phyloP scores from a whole-genome alignment of 2,888 invertebrate species.

The Epistrophe eligans region DNA sequence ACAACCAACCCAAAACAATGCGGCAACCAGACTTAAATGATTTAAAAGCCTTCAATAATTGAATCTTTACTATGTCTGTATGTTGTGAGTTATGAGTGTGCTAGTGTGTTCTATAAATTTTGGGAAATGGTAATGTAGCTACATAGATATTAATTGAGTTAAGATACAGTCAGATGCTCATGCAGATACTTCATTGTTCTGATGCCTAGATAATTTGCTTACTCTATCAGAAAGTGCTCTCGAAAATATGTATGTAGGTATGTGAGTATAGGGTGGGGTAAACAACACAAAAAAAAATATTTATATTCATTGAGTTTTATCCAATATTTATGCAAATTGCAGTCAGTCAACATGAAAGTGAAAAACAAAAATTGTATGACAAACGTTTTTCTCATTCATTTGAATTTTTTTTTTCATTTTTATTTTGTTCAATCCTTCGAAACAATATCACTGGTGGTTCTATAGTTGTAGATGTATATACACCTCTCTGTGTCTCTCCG shows the following conservation, averaged over 20 bases:
- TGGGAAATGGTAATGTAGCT: conserved; percentile 60
- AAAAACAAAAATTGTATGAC: conserved; percentile 46
- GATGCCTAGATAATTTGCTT: conserved; percentile 61
- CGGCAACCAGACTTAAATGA: conserved; percentile 71
- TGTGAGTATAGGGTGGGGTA: not conserved
- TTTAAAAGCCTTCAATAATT: conserved; percentile 74
- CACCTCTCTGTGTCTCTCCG: not conserved
- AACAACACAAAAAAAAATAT: not conserved
- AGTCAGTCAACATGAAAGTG: conserved; percentile 49
- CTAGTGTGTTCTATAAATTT: not conserved
- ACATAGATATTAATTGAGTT: conserved; percentile 67
- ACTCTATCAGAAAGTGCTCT: conserved; percentile 53
- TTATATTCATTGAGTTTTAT: conserved; percentile 42
- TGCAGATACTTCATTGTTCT: conserved; percentile 60
- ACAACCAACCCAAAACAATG: conserved; percentile 45
- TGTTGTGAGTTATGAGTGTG: conserved; percentile 14
- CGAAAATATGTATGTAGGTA: not conserved
- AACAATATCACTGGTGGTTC: conserved; percentile 31
- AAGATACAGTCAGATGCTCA: conserved; percentile 71
- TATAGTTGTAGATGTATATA: not conserved
- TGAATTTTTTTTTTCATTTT: conserved; percentile 32
- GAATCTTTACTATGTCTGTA: conserved; percentile 42
- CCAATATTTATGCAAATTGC: conserved; percentile 74
- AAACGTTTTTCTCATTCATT: conserved; percentile 73
- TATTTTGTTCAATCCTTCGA: conserved; percentile 24